Percentiles rank a stretch among this genome's conserved stretches.
Conservation (phyloP, 2,888 invertebrate species). For the Drosophila koepferae region DNA sequence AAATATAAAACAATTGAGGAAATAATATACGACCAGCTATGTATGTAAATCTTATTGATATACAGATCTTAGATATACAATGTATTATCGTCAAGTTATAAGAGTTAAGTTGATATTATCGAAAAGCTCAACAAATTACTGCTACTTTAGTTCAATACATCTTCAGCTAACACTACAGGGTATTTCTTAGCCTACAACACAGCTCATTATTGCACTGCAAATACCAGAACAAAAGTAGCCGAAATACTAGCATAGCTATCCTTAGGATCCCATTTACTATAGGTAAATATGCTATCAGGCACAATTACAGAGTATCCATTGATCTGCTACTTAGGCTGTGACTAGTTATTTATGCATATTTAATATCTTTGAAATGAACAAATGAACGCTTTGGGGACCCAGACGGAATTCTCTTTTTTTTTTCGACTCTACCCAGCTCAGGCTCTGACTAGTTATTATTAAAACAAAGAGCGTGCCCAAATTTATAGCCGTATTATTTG, state of each 20-base stretch:
- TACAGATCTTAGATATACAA: too few species aligned
- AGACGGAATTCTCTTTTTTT: neutral
- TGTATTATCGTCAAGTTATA: too few species aligned
- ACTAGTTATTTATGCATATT: conserved; percentile 73
- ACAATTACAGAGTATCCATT: conserved; percentile 18
- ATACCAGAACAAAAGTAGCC: neutral
- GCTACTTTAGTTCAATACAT: neutral
- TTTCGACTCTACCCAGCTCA: conserved; percentile 12
- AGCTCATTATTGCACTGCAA: neutral
- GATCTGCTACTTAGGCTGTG: neutral
- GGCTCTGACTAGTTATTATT: conserved; percentile 60
- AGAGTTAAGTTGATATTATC: neutral
- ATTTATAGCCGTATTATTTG: conserved; percentile 79
- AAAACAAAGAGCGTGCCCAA: conserved; percentile 75
- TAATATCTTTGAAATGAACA: conserved; percentile 65
- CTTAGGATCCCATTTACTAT: neutral
- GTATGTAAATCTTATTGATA: too few species aligned
- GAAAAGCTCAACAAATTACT: too few species aligned
- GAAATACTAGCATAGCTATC: neutral
- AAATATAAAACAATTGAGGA: too few species aligned
- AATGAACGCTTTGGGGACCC: conserved; percentile 39
- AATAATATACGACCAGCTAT: too few species aligned
- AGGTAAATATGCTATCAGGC: neutral
- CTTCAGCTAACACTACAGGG: neutral
- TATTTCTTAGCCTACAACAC: neutral